These are phyloP conservation scores for Sialia sialis DNA, from an alignment of 2,113 vertebrate genomes.

Conservation along the genomic window DNA sequence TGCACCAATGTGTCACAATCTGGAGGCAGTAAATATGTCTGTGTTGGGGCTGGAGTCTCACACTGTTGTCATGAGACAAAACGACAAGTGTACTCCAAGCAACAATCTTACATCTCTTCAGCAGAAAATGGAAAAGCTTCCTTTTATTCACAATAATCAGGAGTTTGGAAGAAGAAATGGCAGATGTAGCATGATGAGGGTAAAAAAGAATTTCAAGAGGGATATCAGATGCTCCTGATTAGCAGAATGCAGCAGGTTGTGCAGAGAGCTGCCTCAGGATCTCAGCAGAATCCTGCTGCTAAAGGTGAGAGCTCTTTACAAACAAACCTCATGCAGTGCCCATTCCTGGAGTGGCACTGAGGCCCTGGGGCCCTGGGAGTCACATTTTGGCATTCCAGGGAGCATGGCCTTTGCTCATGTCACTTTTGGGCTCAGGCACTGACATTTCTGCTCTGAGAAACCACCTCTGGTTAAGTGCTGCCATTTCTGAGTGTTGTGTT, in stretches of 20 bases:
- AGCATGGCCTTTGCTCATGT: not conserved
- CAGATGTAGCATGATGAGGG: not conserved
- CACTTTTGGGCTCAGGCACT: not conserved
- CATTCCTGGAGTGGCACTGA: not conserved
- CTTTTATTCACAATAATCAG: not conserved
- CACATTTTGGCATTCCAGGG: not conserved
- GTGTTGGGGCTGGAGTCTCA: conserved; percentile 29
- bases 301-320: not conserved
- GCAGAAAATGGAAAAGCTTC: not conserved
- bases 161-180: not conserved
- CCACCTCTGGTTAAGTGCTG: not conserved
- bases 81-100: conserved; percentile 17
- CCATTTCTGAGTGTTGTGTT: not conserved
- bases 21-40: conserved; percentile 40
- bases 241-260: not conserved
- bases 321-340: not conserved
- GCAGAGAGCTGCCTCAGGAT: not conserved
- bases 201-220: not conserved
- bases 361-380: not conserved
- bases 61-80: conserved; percentile 15
- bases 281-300: not conserved
- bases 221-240: not conserved
- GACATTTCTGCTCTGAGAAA: not conserved
- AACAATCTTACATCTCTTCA: not conserved
- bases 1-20: not conserved